phyloP scores from a whole-genome alignment of 2,888 invertebrate genomes.

The Axea sp. region DNA sequence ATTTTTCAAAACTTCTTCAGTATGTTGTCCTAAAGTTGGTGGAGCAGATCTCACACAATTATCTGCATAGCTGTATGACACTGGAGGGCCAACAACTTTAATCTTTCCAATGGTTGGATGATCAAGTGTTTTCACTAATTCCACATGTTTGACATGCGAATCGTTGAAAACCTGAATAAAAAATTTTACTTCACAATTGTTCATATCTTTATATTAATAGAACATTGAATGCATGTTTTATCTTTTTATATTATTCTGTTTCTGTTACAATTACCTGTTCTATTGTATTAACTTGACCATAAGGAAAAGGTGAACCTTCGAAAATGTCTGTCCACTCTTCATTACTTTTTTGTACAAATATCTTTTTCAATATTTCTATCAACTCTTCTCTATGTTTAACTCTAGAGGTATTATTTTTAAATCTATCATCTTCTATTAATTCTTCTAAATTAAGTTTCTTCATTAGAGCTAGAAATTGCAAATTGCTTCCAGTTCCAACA shows the following conservation, averaged over 20 bases:
- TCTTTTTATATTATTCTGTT: too few species aligned
- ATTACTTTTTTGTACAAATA: constrained; percentile 84
- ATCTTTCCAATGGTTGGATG: constrained; percentile 87
- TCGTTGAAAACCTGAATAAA: constrained; percentile 87
- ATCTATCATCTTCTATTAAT: constrained; percentile 84
- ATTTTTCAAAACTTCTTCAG: constrained; percentile 86
- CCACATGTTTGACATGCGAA: constrained; percentile 88
- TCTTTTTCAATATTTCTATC: constrained; percentile 82
- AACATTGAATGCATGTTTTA: too few species aligned
- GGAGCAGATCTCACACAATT: constrained; percentile 88
- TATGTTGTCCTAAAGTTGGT: constrained; percentile 93
- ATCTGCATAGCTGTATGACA: constrained; percentile 87
- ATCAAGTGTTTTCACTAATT: constrained; percentile 85
- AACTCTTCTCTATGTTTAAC: constrained; percentile 88
- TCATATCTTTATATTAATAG: too few species aligned
- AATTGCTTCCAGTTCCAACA: constrained; percentile 92
- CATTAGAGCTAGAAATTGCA: constrained; percentile 88
- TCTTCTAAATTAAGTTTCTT: constrained; percentile 82
- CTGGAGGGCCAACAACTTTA: constrained; percentile 92
- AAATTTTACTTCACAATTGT: neutral
- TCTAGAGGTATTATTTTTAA: constrained; percentile 86
- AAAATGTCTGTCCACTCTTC: constrained; percentile 88
- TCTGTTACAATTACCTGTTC: constrained; percentile 84
- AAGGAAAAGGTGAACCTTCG: constrained; percentile 88
- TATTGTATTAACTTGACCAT: constrained; percentile 94